Conservation (phyloP, 2,113 vertebrate species). For the Ciconia boyciana region DNA sequence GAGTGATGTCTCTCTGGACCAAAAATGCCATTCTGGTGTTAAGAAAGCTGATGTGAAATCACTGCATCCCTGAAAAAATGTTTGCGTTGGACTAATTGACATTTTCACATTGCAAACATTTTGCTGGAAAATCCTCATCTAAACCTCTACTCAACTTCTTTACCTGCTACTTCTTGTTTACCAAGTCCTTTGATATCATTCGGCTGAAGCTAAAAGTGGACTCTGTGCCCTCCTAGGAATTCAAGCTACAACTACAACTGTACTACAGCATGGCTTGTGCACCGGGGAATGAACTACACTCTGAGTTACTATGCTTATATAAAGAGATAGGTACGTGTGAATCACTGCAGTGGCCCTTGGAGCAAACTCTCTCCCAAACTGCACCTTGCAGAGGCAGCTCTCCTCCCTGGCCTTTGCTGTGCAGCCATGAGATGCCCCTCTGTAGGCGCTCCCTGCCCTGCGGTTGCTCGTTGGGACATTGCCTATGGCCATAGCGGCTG, state of each 20-base stretch:
- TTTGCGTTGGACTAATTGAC: neutral
- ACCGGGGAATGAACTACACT: neutral
- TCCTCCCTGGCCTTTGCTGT: neutral
- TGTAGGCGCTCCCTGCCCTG: rapidly evolving
- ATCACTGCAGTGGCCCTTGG: neutral
- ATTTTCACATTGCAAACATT: neutral
- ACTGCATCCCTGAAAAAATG: neutral
- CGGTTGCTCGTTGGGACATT: rapidly evolving
- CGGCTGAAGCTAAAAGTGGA: neutral
- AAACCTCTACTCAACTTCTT: neutral
- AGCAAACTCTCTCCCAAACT: neutral
- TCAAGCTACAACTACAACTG: neutral
- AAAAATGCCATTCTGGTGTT: neutral
- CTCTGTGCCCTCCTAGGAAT: constrained; percentile 25
- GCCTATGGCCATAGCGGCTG: neutral
- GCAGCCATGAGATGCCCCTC: neutral
- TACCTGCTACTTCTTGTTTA: neutral
- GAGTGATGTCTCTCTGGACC: neutral
- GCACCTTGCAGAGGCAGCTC: neutral
- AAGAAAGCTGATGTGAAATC: neutral
- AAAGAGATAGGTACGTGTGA: rapidly evolving
- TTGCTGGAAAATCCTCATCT: neutral
- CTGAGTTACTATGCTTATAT: neutral
- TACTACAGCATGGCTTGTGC: neutral
- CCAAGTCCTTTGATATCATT: constrained; percentile 17